Percentiles rank a stretch among this genome's conserved stretches.
phyloP scores from a whole-genome alignment of 2,797 vertebrate genomes.

The Alosa sapidissima region DNA sequence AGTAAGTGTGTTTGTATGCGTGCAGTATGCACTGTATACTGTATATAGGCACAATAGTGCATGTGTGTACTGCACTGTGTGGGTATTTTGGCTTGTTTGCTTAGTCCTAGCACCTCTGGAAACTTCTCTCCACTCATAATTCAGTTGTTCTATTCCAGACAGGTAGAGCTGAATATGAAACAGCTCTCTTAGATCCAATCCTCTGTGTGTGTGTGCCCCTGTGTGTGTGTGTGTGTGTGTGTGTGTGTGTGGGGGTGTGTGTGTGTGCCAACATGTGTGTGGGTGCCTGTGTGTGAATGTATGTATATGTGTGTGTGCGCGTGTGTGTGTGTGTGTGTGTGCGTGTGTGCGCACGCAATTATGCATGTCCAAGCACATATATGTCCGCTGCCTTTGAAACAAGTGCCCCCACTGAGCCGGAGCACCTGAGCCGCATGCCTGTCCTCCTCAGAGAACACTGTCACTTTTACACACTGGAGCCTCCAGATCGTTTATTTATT shows the following conservation, averaged over 20 bases:
- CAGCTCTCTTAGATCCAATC: conserved; percentile 3
- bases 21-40: neutral
- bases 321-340: neutral
- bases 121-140: neutral
- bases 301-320: neutral
- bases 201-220: neutral
- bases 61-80: neutral
- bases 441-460: conserved; percentile 21
- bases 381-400: neutral
- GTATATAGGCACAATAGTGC: neutral
- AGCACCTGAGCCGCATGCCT: neutral
- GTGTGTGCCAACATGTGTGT: neutral
- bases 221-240: neutral
- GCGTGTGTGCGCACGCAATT: neutral
- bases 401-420: neutral
- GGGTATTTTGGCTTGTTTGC: neutral
- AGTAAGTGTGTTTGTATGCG: neutral
- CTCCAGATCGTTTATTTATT: conserved; percentile 32
- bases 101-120: conserved; percentile 1
- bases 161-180: neutral
- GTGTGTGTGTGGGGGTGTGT: neutral
- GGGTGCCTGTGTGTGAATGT: neutral
- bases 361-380: neutral
- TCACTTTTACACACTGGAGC: conserved; percentile 36
- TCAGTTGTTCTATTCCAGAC: conserved; percentile 1